These are phyloP conservation scores for Carcharodon carcharias DNA, from an alignment of 2,797 vertebrate genomes.

Conservation along the genomic window DNA sequence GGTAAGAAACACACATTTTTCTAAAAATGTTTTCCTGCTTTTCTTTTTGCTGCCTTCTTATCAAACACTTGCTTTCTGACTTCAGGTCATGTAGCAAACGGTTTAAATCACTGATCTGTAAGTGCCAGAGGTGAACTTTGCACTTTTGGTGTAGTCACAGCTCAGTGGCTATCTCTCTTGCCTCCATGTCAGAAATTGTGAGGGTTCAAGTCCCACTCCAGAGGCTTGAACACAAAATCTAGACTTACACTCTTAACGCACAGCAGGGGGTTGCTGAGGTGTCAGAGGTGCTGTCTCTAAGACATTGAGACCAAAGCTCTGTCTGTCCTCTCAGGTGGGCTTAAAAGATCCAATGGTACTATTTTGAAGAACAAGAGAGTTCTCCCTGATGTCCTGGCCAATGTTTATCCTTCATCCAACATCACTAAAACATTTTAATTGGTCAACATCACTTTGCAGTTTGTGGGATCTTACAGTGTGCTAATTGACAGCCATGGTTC, in stretches of 20 bases:
- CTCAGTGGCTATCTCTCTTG: no score
- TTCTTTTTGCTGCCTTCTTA: neutral
- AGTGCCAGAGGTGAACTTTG: neutral
- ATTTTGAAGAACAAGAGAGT: neutral
- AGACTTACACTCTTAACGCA: neutral
- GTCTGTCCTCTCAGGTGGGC: neutral
- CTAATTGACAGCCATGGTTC: neutral
- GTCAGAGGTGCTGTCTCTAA: neutral
- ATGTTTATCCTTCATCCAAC: neutral
- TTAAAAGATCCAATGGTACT: neutral
- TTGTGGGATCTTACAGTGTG: neutral
- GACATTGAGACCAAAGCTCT: neutral
- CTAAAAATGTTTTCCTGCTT: neutral
- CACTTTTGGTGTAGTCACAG: neutral
- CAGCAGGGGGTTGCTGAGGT: neutral
- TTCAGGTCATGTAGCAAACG: neutral
- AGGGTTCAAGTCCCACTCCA: neutral
- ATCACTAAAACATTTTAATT: neutral
- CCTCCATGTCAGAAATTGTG: neutral
- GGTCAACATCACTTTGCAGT: neutral
- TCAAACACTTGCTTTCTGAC: neutral
- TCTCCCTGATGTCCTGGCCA: no score
- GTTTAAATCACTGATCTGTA: neutral
- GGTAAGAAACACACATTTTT: constrained; percentile 55
- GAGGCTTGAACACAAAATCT: neutral